Conservation (phyloP, 2,113 vertebrate species). For the Ictalurus furcatus region DNA sequence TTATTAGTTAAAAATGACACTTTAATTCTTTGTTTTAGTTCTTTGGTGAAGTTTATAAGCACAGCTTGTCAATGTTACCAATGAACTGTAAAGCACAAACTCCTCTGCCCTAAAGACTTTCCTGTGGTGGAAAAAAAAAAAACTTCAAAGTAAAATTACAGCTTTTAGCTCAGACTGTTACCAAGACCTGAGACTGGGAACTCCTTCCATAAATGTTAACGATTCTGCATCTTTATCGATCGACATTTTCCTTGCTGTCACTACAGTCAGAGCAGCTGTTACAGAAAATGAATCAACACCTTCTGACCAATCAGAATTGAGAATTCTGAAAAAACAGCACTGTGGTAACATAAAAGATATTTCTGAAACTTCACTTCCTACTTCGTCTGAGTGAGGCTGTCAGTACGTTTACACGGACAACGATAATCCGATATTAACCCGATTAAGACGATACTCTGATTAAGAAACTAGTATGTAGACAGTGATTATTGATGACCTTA, state of each 20-base stretch:
- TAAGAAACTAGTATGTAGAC: too few relatives aligned
- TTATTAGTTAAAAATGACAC: not conserved
- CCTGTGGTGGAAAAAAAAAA: too few relatives aligned
- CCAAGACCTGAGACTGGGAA: not conserved
- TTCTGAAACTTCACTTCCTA: slow-evolving; percentile 68
- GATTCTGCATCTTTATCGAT: not conserved
- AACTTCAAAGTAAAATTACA: not conserved
- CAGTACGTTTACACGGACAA: too few relatives aligned
- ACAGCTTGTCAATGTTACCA: not conserved
- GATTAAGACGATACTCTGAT: too few relatives aligned
- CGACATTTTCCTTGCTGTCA: not conserved
- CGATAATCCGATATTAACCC: too few relatives aligned
- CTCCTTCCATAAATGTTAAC: not conserved
- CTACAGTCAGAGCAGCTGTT: not conserved
- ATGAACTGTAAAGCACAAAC: too few relatives aligned
- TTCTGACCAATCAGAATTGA: not conserved
- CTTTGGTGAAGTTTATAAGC: too few relatives aligned
- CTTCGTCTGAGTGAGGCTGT: slow-evolving; percentile 62
- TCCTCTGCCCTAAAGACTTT: not conserved
- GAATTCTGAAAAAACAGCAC: not conserved
- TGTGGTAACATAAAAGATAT: slow-evolving; percentile 61
- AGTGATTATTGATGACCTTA: too few relatives aligned
- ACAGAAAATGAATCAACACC: not conserved
- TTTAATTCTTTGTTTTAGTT: not conserved
- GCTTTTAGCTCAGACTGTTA: not conserved